A percentile compares a stretch with the other conserved stretches of the same genome.
Conservation (phyloP, 2,113 vertebrate genomes). For the Xerus inauris region DNA sequence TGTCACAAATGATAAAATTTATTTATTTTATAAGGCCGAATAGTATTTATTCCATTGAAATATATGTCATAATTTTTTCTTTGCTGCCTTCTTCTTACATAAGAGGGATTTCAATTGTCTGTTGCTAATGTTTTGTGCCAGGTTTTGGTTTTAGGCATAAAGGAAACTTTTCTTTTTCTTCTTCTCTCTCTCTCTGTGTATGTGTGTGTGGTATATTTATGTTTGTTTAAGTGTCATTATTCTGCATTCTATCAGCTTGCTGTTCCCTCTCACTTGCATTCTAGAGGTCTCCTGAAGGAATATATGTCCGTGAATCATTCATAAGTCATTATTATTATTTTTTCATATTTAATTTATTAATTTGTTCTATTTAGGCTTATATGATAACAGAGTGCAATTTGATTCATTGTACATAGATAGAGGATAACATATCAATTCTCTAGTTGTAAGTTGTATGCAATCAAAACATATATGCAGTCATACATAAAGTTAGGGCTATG, state of each 20-base stretch:
- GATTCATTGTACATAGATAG: too few relatives aligned
- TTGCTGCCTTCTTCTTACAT: background rate
- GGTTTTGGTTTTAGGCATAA: background rate
- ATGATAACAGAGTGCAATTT: too few relatives aligned
- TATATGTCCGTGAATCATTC: background rate
- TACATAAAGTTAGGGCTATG: too few relatives aligned
- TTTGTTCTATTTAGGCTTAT: too few relatives aligned
- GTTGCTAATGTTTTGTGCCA: too few relatives aligned
- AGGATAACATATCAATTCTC: too few relatives aligned
- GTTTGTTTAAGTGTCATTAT: background rate
- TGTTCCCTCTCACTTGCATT: background rate
- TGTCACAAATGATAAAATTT: background rate
- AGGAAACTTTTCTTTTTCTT: background rate
- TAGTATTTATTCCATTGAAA: background rate
- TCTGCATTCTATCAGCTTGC: background rate
- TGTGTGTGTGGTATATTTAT: too few relatives aligned
- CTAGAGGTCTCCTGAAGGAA: background rate
- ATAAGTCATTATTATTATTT: background rate
- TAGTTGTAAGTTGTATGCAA: too few relatives aligned
- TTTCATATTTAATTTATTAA: too few relatives aligned
- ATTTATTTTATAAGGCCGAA: background rate
- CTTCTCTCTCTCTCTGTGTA: too few relatives aligned
- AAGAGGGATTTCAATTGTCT: background rate
- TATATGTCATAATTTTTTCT: background rate
- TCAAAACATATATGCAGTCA: too few relatives aligned